Conservation (phyloP, 2,113 vertebrate species). For the Sturnira hondurensis region DNA sequence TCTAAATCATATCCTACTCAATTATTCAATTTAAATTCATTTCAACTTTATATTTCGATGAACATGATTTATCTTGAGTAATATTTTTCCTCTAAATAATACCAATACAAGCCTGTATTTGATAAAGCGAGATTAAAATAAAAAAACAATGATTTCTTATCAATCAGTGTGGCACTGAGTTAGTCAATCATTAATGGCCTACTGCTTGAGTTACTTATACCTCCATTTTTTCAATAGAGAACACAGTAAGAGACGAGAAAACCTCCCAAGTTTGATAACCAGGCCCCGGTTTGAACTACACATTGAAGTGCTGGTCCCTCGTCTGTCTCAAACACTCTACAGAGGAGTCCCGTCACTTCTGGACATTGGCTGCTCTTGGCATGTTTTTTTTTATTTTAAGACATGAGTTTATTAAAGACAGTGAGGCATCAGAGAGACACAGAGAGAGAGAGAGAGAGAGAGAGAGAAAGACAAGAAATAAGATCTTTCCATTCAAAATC, state of each 20-base stretch:
- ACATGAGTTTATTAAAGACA: not conserved
- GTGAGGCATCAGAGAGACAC: not conserved
- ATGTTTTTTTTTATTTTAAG: not conserved
- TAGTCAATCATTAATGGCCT: not conserved
- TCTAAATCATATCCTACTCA: not conserved
- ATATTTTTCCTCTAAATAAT: conserved; percentile 13
- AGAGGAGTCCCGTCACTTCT: not conserved
- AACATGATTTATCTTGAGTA: not conserved
- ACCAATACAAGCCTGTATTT: not conserved
- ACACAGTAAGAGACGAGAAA: not conserved
- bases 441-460: not conserved
- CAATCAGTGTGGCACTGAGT: not conserved
- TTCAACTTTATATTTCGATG: not conserved
- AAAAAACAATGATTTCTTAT: not conserved
- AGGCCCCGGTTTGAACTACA: not conserved
- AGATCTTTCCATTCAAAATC: not conserved
- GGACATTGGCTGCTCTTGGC: not conserved
- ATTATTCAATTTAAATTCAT: not conserved
- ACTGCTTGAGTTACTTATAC: not conserved
- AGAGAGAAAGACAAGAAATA: not conserved
- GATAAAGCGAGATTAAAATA: not conserved
- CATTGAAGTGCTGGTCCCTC: not conserved
- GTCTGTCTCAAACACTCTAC: not conserved
- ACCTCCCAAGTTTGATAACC: not conserved
- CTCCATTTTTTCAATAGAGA: not conserved